Percentiles rank a stretch among this genome's conserved stretches.
phyloP scores from a whole-genome alignment of 2,797 vertebrate species.

The Ibycter americanus region DNA sequence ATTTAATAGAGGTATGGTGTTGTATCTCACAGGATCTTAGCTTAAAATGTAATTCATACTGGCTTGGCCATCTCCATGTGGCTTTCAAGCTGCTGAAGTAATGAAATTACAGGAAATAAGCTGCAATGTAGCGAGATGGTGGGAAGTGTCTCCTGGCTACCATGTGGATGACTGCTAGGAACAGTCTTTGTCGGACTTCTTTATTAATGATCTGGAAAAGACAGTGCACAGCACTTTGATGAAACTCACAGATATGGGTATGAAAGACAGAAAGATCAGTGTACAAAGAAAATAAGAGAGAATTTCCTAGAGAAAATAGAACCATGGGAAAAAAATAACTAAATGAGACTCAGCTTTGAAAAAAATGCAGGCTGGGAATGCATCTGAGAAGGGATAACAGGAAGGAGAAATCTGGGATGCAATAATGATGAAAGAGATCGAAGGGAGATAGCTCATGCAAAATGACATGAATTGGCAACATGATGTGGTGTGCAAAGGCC shows the following conservation, averaged over 20 bases:
- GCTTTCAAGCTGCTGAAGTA: slow-evolving; percentile 32
- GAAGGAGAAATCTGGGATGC: slow-evolving; percentile 40
- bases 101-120: slow-evolving; percentile 60
- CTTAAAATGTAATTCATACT: slow-evolving; percentile 30
- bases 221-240: slow-evolving; percentile 51
- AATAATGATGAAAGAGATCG: slow-evolving; percentile 53
- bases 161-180: slow-evolving; percentile 41
- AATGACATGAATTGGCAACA: slow-evolving; percentile 12
- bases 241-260: background rate
- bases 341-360: background rate
- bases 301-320: background rate
- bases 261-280: background rate
- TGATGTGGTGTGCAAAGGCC: slow-evolving; percentile 14
- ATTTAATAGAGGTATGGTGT: background rate
- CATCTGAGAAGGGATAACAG: background rate
- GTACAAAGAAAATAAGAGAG: slow-evolving; percentile 15
- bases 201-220: slow-evolving; percentile 64
- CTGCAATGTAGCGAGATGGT: slow-evolving; percentile 49
- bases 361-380: background rate
- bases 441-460: slow-evolving; percentile 23
- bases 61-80: slow-evolving; percentile 20
- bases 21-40: background rate
- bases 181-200: slow-evolving; percentile 22
- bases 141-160: slow-evolving; percentile 45
- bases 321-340: background rate